Conservation (phyloP, 2,888 invertebrate species). For the Priocnemis perturbator region DNA sequence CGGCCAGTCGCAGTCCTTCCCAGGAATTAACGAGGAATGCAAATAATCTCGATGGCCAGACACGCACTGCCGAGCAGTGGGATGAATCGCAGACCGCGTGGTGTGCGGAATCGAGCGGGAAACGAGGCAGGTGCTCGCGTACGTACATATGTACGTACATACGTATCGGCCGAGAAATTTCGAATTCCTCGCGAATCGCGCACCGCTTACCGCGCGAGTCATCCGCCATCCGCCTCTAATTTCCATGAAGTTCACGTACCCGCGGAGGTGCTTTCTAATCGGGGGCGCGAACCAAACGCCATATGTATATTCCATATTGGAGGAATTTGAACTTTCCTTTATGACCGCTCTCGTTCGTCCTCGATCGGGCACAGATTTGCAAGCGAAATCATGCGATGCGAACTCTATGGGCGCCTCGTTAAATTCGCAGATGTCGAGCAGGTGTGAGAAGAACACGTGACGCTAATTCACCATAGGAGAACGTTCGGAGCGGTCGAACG, state of each 20-base stretch:
- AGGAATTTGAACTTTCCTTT: no score
- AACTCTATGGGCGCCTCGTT: no score
- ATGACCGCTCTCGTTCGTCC: no score
- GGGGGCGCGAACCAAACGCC: not conserved
- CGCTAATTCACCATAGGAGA: no score
- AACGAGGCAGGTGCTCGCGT: not conserved
- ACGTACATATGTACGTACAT: slow-evolving; percentile 20
- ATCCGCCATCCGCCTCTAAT: slow-evolving; percentile 25
- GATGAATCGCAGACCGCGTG: slow-evolving; percentile 27
- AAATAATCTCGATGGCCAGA: slow-evolving; percentile 18
- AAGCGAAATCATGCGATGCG: no score
- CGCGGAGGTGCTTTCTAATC: slow-evolving; percentile 34
- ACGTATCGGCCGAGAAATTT: slow-evolving; percentile 12
- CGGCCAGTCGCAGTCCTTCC: slow-evolving; percentile 5
- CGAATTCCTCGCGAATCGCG: slow-evolving; percentile 29
- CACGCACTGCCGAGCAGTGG: no score
- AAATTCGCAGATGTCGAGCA: no score
- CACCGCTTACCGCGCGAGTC: slow-evolving; percentile 26
- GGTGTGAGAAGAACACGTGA: no score
- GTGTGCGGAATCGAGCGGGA: not conserved
- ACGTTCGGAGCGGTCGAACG: no score
- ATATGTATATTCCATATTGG: no score
- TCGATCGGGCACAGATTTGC: no score
- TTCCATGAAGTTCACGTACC: slow-evolving; percentile 33
- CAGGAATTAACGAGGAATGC: slow-evolving; percentile 32